phyloP scores from a whole-genome alignment of 2,113 vertebrate genomes.

The Python bivittatus region DNA sequence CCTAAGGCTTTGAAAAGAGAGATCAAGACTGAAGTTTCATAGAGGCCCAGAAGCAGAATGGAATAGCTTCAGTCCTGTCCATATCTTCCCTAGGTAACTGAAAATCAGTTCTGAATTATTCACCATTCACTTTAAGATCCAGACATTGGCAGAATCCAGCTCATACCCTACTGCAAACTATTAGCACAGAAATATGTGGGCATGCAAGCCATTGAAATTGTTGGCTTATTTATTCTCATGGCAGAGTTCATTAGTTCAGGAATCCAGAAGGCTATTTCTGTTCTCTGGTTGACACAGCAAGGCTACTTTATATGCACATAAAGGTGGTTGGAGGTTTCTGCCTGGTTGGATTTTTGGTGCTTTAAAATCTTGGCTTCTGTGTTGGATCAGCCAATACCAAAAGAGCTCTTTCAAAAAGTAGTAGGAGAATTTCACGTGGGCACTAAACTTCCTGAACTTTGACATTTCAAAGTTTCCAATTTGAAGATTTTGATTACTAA shows the following conservation, averaged over 20 bases:
- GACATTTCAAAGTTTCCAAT: neutral
- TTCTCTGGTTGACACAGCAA: neutral
- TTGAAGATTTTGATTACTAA: neutral
- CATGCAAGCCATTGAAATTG: neutral
- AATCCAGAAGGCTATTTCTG: neutral
- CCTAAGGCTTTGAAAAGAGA: too few relatives aligned
- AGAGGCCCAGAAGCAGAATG: too few relatives aligned
- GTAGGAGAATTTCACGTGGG: neutral
- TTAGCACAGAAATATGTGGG: neutral
- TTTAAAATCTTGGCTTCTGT: neutral
- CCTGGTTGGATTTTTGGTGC: neutral
- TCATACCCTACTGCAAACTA: neutral
- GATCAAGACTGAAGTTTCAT: too few relatives aligned
- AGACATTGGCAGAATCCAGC: too few relatives aligned
- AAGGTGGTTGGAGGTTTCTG: neutral
- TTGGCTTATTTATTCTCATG: neutral
- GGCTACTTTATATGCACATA: too few relatives aligned
- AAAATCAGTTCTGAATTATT: too few relatives aligned
- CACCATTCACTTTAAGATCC: too few relatives aligned
- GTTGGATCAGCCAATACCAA: neutral
- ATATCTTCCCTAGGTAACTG: too few relatives aligned
- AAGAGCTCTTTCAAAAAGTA: neutral
- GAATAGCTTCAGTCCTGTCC: too few relatives aligned
- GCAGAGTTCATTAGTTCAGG: neutral
- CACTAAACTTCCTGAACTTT: neutral